These are phyloP conservation scores for Lutjanus erythropterus DNA, from an alignment of 2,113 vertebrate genomes.

Conservation along the genomic window DNA sequence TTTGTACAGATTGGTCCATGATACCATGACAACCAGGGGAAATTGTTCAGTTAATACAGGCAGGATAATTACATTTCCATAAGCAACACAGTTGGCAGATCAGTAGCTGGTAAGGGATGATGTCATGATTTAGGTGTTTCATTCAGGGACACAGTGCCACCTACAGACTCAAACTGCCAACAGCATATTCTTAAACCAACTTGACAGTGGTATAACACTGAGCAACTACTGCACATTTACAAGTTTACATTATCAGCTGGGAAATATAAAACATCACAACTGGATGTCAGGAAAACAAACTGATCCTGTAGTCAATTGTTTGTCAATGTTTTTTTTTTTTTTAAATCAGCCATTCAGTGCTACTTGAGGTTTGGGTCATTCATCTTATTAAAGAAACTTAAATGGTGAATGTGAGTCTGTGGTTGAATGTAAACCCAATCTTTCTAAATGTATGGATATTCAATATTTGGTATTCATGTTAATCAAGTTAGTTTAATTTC, in stretches of 20 bases:
- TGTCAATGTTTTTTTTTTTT: too few species aligned
- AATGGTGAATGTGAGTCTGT: not conserved
- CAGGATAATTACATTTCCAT: constrained; percentile 36
- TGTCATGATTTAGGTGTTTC: constrained; percentile 44
- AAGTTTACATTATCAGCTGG: not conserved
- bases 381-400: not conserved
- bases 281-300: not conserved
- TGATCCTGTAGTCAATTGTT: not conserved
- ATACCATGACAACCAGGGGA: constrained; percentile 21
- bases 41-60: constrained; percentile 19
- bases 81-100: not conserved
- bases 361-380: too few species aligned
- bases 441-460: not conserved
- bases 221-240: not conserved
- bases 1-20: constrained; percentile 1
- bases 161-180: constrained; percentile 38
- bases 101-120: constrained; percentile 25
- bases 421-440: not conserved
- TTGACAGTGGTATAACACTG: too few species aligned
- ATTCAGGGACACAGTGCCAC: constrained; percentile 68
- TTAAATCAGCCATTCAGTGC: not conserved
- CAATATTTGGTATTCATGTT: not conserved
- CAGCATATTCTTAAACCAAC: not conserved
- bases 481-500: accelerated
- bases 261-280: not conserved